Evolutionary conservation across 2,113 vertebrate genomes (phyloP), one percentile per base, ranked within the genome.

Genomic region (Vombatus ursinus): DNA sequence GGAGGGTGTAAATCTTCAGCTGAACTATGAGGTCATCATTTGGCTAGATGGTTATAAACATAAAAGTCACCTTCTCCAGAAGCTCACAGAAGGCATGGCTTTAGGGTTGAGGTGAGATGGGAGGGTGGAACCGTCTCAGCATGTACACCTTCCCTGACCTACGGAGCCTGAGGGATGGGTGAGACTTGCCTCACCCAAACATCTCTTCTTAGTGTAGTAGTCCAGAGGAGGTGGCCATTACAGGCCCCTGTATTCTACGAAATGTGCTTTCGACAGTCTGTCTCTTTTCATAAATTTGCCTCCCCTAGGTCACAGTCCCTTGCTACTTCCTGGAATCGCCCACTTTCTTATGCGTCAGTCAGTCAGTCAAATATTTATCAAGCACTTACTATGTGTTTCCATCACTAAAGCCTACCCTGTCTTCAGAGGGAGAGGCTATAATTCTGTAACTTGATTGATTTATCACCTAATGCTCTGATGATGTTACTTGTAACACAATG

Each of bases 171-270:
- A 84, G 68, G 68, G 68, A 84, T 84, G 68, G 68, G 68, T 84
- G 68, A 84, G 68, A n/a, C 8, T 84, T 44, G 68, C 68, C 37
- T 84, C n/a, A 84, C 68, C 19, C 68, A 84, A 84, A 44, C 68
- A 44, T 84, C 68, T 44, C n/a, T 84, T 44, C 26, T 84, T 84
- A 84, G 19, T 84, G 68, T 7, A 8, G n/a, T 84, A 84, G 37
- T 84, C 68, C 68, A 84, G 89, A 94, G 51, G 95, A 95, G 53
- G 0, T 4, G 93, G 93, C 95, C 97, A 96, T 96, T 90, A 92
- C 28, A 22, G 61, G 31, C 37, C 37, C 37, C 37, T 77, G 61
- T 22, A 23, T 84, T 84, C 37, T 84, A 44, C 44, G 37, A 44
- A 22, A 84, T 6, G 0, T 5, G n/a, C 37, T 84, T 84, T 22